These are phyloP conservation scores for Oenanthe oenanthe DNA, from an alignment of 2,113 vertebrate genomes.

Conservation along the genomic window DNA sequence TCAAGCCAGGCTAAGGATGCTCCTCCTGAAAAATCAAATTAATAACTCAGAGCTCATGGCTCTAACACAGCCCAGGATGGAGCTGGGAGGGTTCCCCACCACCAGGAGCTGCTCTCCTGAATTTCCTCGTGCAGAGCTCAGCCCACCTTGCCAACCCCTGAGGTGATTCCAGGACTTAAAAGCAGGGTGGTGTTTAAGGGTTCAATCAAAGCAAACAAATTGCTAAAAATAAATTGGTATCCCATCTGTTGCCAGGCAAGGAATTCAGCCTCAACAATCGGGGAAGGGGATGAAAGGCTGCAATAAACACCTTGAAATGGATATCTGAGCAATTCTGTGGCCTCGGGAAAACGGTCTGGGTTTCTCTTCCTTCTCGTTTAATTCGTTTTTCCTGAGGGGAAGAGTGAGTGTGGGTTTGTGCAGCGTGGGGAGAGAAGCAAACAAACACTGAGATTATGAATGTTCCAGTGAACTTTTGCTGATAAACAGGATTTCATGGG, in stretches of 20 bases:
- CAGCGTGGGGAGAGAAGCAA: not conserved
- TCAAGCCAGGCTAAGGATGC: fast-evolving
- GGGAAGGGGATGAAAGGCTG: constrained; percentile 40
- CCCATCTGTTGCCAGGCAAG: constrained; percentile 34
- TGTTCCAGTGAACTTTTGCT: constrained; percentile 1
- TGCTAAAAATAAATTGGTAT: constrained; percentile 40
- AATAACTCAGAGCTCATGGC: fast-evolving
- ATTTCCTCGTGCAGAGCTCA: not conserved
- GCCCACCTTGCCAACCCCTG: not conserved
- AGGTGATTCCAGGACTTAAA: not conserved
- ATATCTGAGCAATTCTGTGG: constrained; percentile 35
- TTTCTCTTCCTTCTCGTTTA: not conserved
- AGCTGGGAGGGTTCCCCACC: not conserved
- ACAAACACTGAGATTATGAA: not conserved
- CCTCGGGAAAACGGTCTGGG: not conserved
- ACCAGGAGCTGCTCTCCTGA: not conserved
- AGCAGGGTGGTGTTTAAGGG: not conserved
- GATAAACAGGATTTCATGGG: not conserved
- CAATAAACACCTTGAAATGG: constrained; percentile 49
- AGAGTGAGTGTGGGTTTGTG: not conserved
- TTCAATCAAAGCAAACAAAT: constrained; percentile 40
- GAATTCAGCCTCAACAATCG: not conserved
- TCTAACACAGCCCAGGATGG: fast-evolving
- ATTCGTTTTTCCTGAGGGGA: not conserved
- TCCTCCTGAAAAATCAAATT: not conserved